These are phyloP conservation scores for Chinchilla lanigera DNA, from an alignment of 2,113 vertebrate genomes.

Conservation along the genomic window DNA sequence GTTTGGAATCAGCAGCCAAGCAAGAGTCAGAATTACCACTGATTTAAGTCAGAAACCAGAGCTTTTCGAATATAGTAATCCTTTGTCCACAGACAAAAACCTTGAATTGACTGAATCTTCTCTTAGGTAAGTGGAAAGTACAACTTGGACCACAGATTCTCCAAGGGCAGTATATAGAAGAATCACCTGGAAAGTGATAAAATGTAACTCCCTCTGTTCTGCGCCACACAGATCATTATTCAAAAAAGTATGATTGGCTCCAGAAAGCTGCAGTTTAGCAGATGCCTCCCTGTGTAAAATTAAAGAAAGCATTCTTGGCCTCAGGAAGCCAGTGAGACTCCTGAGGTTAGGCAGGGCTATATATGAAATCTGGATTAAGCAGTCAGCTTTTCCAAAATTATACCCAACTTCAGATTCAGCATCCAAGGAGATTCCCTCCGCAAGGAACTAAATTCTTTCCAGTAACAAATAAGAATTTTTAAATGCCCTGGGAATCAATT, in stretches of 20 bases:
- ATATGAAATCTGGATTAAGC: not conserved
- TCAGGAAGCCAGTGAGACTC: not conserved
- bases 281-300: not conserved
- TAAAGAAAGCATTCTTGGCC: not conserved
- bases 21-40: not conserved
- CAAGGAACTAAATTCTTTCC: constrained; percentile 9
- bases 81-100: not conserved
- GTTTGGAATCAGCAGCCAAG: not conserved
- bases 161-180: not conserved
- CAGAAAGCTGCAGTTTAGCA: not conserved
- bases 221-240: not conserved
- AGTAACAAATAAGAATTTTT: not conserved
- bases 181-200: not conserved
- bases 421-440: not conserved
- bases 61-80: not conserved
- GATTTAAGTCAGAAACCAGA: not conserved
- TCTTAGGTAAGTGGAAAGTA: not conserved
- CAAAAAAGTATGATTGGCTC: not conserved
- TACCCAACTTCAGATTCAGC: not conserved
- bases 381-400: not conserved
- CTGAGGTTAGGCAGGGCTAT: not conserved
- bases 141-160: not conserved
- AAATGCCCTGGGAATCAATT: not conserved
- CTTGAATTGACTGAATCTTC: not conserved
- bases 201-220: not conserved